Evolutionary conservation across 2,888 invertebrate species (phyloP), one percentile per base, ranked within the genome.

Genomic region (Glyphotaelius pellucidus): DNA sequence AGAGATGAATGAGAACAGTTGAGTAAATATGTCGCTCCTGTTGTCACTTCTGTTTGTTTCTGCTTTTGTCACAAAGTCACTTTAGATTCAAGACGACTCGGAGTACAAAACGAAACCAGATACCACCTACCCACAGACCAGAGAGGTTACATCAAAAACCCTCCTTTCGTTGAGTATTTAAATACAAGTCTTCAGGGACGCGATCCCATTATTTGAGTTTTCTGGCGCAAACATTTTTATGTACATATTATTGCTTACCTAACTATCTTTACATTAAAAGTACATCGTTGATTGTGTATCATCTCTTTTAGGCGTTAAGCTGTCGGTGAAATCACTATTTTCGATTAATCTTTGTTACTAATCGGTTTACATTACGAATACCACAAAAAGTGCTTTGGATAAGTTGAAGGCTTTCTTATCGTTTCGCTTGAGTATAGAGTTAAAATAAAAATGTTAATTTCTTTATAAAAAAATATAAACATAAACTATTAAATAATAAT

Each of bases 111-210:
- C 25, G 47, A 84, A 25, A 81, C 47, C 83, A 31, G 90, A 30
- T 81, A 80, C 81, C 25, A 80, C 81, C 25, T 25, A 52, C 67
- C 25, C 25, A 25, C 31, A 42, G 52, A 84, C 52, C 84, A 52
- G 67, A 31, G 31, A 25, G 31, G 19, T 90, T 90, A 84, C 32
- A 90, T 90, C 90, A 67, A 67, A 88, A 67, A 52, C 84, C 52
- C 84, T 84, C 67, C 84, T 67, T 80, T 90, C 90, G 35, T 42
- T 86, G 86, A 30, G 15, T 90, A 90, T 90, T 90, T 90, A 79
- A 19, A 52, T 35, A 84, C 52, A 42, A 19, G 3, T 81, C 90
- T 47, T 81, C 42, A 25, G 89, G 47, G 90, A 79, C 32, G 79
- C 31, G 35, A 35, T 83, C 35, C 35, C 25, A 67, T 67, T 67